phyloP scores from a whole-genome alignment of 2,113 vertebrate species.

The Sinocyclocheilus maitianheensis region DNA sequence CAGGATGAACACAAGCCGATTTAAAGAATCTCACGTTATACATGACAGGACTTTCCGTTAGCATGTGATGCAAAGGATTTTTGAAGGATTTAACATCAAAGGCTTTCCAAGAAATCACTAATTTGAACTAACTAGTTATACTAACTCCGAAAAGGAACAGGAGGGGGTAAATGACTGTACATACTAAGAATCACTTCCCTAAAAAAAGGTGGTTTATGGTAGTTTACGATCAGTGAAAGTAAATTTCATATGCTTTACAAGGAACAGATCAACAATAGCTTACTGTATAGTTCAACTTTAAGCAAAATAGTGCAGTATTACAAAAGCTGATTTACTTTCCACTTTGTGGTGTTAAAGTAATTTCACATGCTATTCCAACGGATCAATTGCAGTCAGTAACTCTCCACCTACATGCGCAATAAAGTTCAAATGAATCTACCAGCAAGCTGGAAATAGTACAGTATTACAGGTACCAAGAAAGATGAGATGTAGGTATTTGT shows the following conservation, averaged over 20 bases:
- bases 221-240: not conserved
- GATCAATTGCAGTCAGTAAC: not conserved
- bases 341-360: not conserved
- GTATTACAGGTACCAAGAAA: not conserved
- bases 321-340: not conserved
- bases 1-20: conserved; percentile 20
- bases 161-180: not conserved
- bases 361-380: not conserved
- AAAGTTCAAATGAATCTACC: not conserved
- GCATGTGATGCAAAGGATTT: conserved; percentile 35
- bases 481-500: not conserved
- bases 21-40: conserved; percentile 33
- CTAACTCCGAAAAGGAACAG: not conserved
- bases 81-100: conserved; percentile 23
- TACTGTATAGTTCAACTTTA: not conserved
- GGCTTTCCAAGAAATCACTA: not conserved
- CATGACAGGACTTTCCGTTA: conserved; percentile 27
- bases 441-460: conserved; percentile 21
- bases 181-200: not conserved
- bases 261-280: not conserved
- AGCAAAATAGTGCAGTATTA: not conserved
- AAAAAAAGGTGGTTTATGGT: not conserved
- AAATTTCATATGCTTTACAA: not conserved
- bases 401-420: not conserved
- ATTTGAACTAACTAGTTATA: not conserved